Conservation (phyloP, 2,797 vertebrate species). For the Apogon talboti region DNA sequence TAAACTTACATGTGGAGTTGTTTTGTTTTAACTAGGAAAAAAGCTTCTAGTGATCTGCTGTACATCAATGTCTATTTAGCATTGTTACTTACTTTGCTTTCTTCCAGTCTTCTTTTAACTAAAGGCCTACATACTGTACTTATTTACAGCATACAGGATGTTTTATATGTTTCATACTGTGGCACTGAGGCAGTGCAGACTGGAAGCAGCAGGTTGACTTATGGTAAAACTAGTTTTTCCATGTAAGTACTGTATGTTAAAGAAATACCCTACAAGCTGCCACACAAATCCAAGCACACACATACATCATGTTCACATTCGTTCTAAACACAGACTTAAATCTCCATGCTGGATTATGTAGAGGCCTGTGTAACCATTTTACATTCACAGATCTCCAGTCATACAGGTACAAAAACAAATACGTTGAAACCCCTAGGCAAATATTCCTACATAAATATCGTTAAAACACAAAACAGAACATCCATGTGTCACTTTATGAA, state of each 20-base stretch:
- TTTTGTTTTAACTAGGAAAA: slow-evolving; percentile 12
- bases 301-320: background rate
- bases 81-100: slow-evolving; percentile 3
- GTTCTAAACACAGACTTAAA: slow-evolving; percentile 12
- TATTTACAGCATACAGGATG: background rate
- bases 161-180: background rate
- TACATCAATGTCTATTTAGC: background rate
- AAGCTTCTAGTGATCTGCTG: background rate
- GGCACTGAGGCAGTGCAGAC: slow-evolving; percentile 6
- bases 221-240: slow-evolving; percentile 1
- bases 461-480: slow-evolving; percentile 75
- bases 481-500: slow-evolving; percentile 69
- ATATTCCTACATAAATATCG: slow-evolving; percentile 68
- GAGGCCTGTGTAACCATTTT: slow-evolving; percentile 27
- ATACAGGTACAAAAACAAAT: slow-evolving; percentile 62
- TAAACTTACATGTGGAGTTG: slow-evolving; percentile 4
- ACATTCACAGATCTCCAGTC: slow-evolving; percentile 46
- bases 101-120: background rate
- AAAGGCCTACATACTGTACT: background rate
- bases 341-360: slow-evolving; percentile 26
- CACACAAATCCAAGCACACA: slow-evolving; percentile 20
- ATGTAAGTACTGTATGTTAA: slow-evolving; percentile 3
- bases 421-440: slow-evolving; percentile 43
- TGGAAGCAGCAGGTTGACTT: slow-evolving; percentile 3
- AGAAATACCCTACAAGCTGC: background rate